Base-by-base conservation (phyloP, 2,888 invertebrate genomes). In the Barypeithes pellucidus region DNA sequence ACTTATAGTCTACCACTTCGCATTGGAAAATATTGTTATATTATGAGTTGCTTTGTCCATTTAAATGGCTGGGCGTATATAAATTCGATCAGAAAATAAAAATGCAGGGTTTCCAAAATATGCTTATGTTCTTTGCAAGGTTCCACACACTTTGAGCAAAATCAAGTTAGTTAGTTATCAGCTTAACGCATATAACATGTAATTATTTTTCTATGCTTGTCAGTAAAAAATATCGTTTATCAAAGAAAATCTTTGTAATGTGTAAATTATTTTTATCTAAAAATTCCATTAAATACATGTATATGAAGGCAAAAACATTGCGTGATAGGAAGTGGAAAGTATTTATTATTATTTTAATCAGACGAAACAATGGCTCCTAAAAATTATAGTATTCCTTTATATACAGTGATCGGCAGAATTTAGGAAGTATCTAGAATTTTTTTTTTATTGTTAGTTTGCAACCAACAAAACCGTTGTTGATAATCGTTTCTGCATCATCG, bases 331-430 rank as follows among this genome's bases (percentile, higher is more conserved):
- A 3, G 18, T 18, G 3, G 20, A 20, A 18, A 50, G 11, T 50
- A 22, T 50, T 50, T 50, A 50, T 50, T 22, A 50, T 50, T 22
- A 50, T 50, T 22, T 50, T 50, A 50, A 50, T 50, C 24, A 22
- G 22, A 16, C 50, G n/a, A 22, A 50, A 50, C 50, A 50, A 22
- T 12, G 22, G 47, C 12, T 43, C 43, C 16, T 16, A 16, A 43
- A 43, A 14, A 14, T 3, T 14, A 16, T 5, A 43, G 5, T 2
- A 22, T 22, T 50, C 4, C 22, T n/a, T 12, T 43, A 43, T 22
- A 12, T 50, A 20, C 7, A n/a, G n/a, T n/a, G n/a, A n/a, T n/a
- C n/a, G n/a, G n/a, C n/a, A n/a, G n/a, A n/a, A n/a, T n/a, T n/a
- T n/a, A n/a, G n/a, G n/a, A n/a, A n/a, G n/a, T n/a, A n/a, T n/a